These are phyloP conservation scores for Lichenostomus cassidix DNA, from an alignment of 2,113 vertebrate species.

Conservation along the genomic window DNA sequence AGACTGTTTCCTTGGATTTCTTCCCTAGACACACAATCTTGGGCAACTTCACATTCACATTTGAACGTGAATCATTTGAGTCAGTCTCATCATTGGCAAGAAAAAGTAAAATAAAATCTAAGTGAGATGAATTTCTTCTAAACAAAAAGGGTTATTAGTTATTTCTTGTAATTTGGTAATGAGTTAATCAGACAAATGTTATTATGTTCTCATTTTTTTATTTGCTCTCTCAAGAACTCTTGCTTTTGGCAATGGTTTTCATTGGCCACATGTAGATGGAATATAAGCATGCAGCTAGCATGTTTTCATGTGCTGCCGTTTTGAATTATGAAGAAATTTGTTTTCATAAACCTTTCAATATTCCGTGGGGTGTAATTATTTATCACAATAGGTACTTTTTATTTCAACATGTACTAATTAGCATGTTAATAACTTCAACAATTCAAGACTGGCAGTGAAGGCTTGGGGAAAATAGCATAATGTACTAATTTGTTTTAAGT, in stretches of 20 bases:
- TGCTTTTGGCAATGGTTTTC: not conserved
- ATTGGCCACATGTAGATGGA: not conserved
- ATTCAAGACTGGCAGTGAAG: not conserved
- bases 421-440: not conserved
- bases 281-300: not conserved
- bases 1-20: slow-evolving; percentile 20
- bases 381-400: not conserved
- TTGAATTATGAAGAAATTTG: not conserved
- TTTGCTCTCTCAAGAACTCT: not conserved
- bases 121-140: not conserved
- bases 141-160: not conserved
- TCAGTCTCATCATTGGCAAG: not conserved
- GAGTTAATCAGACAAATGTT: not conserved
- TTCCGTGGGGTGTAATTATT: not conserved
- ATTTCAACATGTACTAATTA: not conserved
- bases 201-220: not conserved
- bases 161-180: not conserved
- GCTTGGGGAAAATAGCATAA: not conserved
- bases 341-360: not conserved
- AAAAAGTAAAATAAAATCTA: not conserved
- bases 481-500: not conserved
- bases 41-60: not conserved
- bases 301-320: not conserved
- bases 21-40: not conserved
- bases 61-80: not conserved